A percentile compares a stretch with the other conserved stretches of the same genome.
phyloP scores from a whole-genome alignment of 2,888 invertebrate species.

The Nycteola revayana region DNA sequence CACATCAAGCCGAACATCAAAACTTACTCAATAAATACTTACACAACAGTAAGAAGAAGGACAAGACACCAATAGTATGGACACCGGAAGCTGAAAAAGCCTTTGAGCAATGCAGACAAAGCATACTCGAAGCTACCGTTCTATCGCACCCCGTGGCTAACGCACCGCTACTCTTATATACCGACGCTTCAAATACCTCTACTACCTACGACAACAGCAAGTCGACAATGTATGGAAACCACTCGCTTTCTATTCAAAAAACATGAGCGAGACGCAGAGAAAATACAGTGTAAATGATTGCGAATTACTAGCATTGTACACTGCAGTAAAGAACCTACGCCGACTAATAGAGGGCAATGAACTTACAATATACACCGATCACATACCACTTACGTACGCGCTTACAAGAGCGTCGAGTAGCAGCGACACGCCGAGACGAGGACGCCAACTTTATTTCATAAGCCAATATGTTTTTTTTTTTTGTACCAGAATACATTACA shows the following conservation, averaged over 20 bases:
- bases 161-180: slow-evolving; percentile 11
- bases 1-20: slow-evolving; percentile 3
- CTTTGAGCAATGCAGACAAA: too few species aligned
- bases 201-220: slow-evolving; percentile 24
- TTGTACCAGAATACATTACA: neutral
- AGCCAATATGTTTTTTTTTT: too few species aligned
- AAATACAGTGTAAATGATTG: slow-evolving; percentile 23
- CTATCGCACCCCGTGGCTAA: slow-evolving; percentile 7
- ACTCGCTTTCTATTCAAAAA: slow-evolving; percentile 22
- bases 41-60: slow-evolving; percentile 20
- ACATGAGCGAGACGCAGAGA: slow-evolving; percentile 16
- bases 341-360: slow-evolving; percentile 12
- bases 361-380: slow-evolving; percentile 1
- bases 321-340: slow-evolving; percentile 18
- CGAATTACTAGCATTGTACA: slow-evolving; percentile 26
- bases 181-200: slow-evolving; percentile 21
- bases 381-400: slow-evolving; percentile 1
- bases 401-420: neutral
- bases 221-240: slow-evolving; percentile 16
- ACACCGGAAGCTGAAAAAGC: slow-evolving; percentile 7
- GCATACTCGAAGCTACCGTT: slow-evolving; percentile 10
- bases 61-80: slow-evolving; percentile 18
- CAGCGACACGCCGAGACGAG: neutral
- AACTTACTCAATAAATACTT: slow-evolving; percentile 15
- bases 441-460: neutral